A percentile compares a stretch with the other conserved stretches of the same genome.
These are phyloP conservation scores for Andrena dorsata DNA, from an alignment of 2,888 invertebrate genomes.

Conservation along the genomic window DNA sequence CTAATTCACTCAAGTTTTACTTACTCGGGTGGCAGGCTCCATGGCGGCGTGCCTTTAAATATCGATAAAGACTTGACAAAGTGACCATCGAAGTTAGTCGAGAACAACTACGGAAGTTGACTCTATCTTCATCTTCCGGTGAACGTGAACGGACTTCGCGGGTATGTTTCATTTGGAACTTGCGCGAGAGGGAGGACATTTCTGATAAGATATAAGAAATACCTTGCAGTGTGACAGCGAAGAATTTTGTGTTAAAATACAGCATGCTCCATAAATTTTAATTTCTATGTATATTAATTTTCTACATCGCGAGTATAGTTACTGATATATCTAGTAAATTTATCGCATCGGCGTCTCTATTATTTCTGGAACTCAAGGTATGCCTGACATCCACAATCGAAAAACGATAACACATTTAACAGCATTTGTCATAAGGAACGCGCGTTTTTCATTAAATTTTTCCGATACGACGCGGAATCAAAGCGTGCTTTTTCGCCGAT, in stretches of 20 bases:
- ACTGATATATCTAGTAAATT: background rate
- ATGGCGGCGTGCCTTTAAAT: constrained; percentile 49
- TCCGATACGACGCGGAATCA: constrained; percentile 12
- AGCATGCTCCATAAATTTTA: background rate
- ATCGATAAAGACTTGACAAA: constrained; percentile 63
- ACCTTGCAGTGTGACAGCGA: background rate
- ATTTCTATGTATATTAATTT: too few species aligned
- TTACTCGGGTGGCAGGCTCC: constrained; percentile 52
- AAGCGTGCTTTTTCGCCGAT: constrained; percentile 15
- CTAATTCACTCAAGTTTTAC: constrained; percentile 69
- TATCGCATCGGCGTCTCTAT: background rate
- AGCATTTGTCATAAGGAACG: background rate
- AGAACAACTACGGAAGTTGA: constrained; percentile 44
- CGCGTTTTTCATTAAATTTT: background rate
- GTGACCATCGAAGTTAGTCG: constrained; percentile 55
- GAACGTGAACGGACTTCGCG: constrained; percentile 31
- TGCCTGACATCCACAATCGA: background rate
- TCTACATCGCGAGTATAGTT: background rate
- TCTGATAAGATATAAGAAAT: constrained; percentile 13
- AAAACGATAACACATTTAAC: background rate
- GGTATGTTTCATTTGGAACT: constrained; percentile 25
- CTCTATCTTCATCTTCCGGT: constrained; percentile 45
- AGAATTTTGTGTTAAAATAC: background rate
- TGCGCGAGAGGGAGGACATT: constrained; percentile 3
- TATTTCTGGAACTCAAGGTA: background rate